Percentiles rank a stretch among this genome's conserved stretches.
These are phyloP conservation scores for Drosophila fungiperda DNA, from an alignment of 2,888 invertebrate species.

Conservation along the genomic window DNA sequence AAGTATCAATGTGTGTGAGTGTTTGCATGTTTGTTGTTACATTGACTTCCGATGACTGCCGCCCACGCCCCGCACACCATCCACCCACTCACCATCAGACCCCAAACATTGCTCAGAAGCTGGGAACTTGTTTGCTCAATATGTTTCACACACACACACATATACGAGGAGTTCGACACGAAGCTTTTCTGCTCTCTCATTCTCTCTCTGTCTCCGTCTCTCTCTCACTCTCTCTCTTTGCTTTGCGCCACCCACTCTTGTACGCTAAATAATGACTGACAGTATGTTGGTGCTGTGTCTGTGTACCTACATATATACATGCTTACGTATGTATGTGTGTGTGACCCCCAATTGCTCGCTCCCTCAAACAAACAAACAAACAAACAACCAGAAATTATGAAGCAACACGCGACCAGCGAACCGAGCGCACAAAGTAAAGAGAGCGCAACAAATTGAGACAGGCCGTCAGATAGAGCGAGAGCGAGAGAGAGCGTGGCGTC, in stretches of 20 bases:
- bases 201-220: background rate
- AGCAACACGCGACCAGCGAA: conserved; percentile 70
- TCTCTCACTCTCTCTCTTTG: conserved; percentile 11
- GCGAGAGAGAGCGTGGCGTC: conserved; percentile 21
- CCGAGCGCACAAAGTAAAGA: conserved; percentile 52
- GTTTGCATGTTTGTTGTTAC: conserved; percentile 82
- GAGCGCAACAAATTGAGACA: conserved; percentile 60
- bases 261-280: conserved; percentile 80
- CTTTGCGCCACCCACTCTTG: conserved; percentile 49
- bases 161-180: conserved; percentile 61
- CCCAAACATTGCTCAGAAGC: conserved; percentile 71
- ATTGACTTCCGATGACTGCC: conserved; percentile 82
- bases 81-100: conserved; percentile 38
- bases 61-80: conserved; percentile 23
- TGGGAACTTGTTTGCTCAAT: conserved; percentile 84
- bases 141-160: conserved; percentile 72
- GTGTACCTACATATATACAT: background rate
- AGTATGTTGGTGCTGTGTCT: conserved; percentile 73
- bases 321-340: conserved; percentile 24
- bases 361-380: conserved; percentile 69
- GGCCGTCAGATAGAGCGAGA: conserved; percentile 9
- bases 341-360: conserved; percentile 81
- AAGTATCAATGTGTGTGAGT: conserved; percentile 45
- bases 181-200: conserved; percentile 55
- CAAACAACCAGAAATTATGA: conserved; percentile 68